Evolutionary conservation across 2,113 vertebrate species (phyloP), one percentile per base, ranked within the genome.

Genomic region (Onychorhynchus coronatus): DNA sequence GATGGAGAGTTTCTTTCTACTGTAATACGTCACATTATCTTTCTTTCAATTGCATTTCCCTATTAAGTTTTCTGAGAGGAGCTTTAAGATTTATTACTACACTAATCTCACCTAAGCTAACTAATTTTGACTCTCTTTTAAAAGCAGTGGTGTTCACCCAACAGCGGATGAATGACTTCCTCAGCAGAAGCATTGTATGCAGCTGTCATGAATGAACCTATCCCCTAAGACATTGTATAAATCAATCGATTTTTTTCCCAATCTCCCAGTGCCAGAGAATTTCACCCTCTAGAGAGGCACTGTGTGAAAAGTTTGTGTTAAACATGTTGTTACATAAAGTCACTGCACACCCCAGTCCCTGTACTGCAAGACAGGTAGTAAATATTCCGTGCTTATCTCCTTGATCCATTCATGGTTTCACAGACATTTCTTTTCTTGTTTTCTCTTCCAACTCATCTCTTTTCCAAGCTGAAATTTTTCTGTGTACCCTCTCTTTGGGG

Each of bases 271-370:
- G 28, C 22, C 49, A 81, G 46, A 80, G n/a, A 71, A 87, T 47
- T 44, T 58, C 19, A 50, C 28, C 20, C 5, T 73, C 25, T 74
- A 84, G 30, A 17, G 23, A 50, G 27, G 8, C 1, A 1, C 14
- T 53, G 11, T 10, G 2, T 35, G 46, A 95, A 85, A 75, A 77
- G 3, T 24, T 84, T 30, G 8, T 66, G 15, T 73, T 66, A 80
- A 91, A 70, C 1, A 0, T 23, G 11, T 46, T 73, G 31, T 17
- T 77, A 41, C 21, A 16, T 46, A 39, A 92, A 79, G 31, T 53
- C 8, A 7, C 52, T 12, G 2, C 73, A 8, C 3, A 44, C 3
- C 2, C 2, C 7, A 37, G 11, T 42, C 13, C 3, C 8, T 56
- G 3, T 39, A n/a, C 6, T 52, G 14, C 10, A 14, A 35, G 21